These are phyloP conservation scores for Platycheirus rosarum DNA, from an alignment of 2,888 invertebrate genomes.

Conservation along the genomic window DNA sequence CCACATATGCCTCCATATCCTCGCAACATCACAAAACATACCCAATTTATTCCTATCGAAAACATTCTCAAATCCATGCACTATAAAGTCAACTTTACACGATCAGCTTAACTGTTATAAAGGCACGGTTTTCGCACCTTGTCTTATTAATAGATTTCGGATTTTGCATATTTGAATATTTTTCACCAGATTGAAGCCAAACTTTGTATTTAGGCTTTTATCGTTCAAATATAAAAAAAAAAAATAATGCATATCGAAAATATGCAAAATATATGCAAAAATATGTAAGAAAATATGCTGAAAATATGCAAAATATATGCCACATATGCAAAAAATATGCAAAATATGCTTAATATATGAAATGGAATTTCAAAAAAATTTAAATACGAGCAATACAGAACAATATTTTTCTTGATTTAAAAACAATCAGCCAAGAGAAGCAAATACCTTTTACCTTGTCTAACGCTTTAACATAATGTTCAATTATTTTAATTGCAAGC, in stretches of 20 bases:
- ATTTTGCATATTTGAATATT: neutral
- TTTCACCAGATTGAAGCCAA: neutral
- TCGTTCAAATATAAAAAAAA: constrained; percentile 10
- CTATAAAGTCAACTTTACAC: too few relatives aligned
- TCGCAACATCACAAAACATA: too few relatives aligned
- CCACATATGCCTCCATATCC: too few relatives aligned
- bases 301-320: neutral
- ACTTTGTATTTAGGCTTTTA: constrained; percentile 7
- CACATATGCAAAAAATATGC: neutral
- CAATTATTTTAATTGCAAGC: neutral
- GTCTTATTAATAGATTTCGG: neutral
- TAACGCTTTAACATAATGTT: constrained; percentile 9
- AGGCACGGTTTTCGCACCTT: too few relatives aligned
- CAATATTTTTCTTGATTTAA: neutral
- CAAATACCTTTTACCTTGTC: neutral
- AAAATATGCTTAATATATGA: neutral
- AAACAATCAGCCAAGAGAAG: neutral
- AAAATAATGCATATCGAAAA: constrained; percentile 9
- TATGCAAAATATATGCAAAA: constrained; percentile 1
- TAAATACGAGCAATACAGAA: neutral
- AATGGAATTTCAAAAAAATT: neutral
- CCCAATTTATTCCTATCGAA: too few relatives aligned
- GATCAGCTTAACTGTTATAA: too few relatives aligned
- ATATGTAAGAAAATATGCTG: neutral
- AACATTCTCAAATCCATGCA: too few relatives aligned